A percentile compares a stretch with the other conserved stretches of the same genome.
Evolutionary conservation across 2,113 vertebrate genomes (phyloP).

Genomic region (Tichodroma muraria): DNA sequence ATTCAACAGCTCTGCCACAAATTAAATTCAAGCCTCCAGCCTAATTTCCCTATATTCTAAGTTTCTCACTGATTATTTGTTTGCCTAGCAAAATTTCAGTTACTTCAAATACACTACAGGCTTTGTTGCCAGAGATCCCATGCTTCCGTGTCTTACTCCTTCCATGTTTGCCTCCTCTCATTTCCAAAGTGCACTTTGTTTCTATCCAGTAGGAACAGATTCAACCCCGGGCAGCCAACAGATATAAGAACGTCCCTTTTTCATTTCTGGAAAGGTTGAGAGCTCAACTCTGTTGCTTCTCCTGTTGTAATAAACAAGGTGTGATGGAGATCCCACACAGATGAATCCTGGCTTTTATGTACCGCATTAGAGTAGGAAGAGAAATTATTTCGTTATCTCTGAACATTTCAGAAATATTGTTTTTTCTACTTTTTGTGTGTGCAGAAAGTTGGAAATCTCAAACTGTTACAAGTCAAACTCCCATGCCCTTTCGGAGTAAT

Average conservation of each 20-base stretch:
- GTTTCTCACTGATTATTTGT: background rate
- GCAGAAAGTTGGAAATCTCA: background rate
- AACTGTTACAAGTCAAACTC: background rate
- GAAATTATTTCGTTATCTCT: background rate
- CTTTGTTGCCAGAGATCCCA: background rate
- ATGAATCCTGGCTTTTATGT: background rate
- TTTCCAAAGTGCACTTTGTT: background rate
- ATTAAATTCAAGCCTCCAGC: background rate
- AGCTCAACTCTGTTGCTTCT: background rate
- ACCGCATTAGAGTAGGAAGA: background rate
- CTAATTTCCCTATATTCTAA: background rate
- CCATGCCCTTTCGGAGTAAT: background rate
- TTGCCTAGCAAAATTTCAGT: background rate
- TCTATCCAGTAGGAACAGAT: background rate
- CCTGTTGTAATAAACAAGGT: background rate
- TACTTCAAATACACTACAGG: rapidly evolving
- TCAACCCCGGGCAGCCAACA: background rate
- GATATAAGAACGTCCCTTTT: background rate
- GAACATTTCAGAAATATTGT: background rate
- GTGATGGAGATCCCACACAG: background rate
- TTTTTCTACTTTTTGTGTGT: background rate
- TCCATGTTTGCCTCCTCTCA: background rate
- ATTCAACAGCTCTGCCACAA: background rate
- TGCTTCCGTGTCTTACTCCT: background rate
- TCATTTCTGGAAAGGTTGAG: background rate